Conservation (phyloP, 35 echinoderm and acorn worm species). For the Nesometra sesokonis region DNA sequence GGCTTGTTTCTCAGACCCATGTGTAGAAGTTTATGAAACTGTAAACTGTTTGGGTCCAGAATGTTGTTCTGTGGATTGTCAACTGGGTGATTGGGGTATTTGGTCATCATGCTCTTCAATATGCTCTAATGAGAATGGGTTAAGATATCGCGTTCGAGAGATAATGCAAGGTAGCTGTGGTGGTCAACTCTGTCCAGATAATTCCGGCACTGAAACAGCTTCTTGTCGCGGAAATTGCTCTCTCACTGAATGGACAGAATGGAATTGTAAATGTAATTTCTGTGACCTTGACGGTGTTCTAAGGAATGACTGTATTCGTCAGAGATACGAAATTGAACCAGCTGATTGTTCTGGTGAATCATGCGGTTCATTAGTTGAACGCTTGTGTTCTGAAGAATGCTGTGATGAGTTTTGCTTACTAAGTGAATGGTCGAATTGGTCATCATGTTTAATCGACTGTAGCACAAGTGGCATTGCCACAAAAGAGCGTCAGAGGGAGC, state of each 20-base stretch:
- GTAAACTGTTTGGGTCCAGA: background rate
- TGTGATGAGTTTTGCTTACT: background rate
- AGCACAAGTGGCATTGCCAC: background rate
- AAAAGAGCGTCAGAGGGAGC: background rate
- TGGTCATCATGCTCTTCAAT: background rate
- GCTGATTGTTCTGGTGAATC: background rate
- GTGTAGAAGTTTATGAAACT: background rate
- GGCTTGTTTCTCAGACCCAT: background rate
- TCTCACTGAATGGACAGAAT: background rate
- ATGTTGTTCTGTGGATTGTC: background rate
- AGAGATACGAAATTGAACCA: background rate
- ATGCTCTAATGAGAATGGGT: background rate
- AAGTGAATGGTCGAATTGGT: background rate
- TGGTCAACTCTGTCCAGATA: background rate
- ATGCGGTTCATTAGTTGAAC: background rate
- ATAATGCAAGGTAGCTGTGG: background rate
- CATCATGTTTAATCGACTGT: background rate
- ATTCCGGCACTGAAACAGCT: background rate
- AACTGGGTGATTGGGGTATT: background rate
- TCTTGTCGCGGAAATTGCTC: background rate
- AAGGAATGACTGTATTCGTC: background rate
- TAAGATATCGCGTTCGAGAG: background rate
- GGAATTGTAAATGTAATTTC: background rate
- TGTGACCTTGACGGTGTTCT: background rate
- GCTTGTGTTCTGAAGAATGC: background rate